Percentiles rank a stretch among this genome's conserved stretches.
Evolutionary conservation across 2,797 vertebrate species (phyloP).

Genomic region (Linurgus olivaceus): DNA sequence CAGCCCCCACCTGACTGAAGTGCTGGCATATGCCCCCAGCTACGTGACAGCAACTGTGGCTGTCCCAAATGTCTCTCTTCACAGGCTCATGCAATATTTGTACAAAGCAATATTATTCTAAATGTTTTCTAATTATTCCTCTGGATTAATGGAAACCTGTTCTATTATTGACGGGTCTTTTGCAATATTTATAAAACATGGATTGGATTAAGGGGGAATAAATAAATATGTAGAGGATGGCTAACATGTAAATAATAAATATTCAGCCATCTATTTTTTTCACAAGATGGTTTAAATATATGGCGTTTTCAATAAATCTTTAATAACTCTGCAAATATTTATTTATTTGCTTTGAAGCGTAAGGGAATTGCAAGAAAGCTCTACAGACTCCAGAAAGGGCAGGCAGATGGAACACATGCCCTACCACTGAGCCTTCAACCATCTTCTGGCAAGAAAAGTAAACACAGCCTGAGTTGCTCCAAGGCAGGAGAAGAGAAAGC

Average conservation of each 20-base stretch:
- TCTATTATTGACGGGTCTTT: slow-evolving; percentile 78
- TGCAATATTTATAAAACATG: slow-evolving; percentile 79
- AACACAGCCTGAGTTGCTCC: not conserved
- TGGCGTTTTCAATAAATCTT: slow-evolving; percentile 70
- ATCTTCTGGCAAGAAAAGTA: slow-evolving; percentile 11
- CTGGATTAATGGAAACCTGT: slow-evolving; percentile 76
- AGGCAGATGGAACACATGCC: slow-evolving; percentile 23
- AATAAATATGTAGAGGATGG: slow-evolving; percentile 76
- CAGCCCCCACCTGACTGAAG: not conserved
- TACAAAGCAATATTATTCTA: slow-evolving; percentile 74
- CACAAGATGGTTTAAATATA: slow-evolving; percentile 68
- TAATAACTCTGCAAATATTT: slow-evolving; percentile 77
- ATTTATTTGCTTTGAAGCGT: slow-evolving; percentile 61
- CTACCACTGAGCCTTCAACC: not conserved
- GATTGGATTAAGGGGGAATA: slow-evolving; percentile 77
- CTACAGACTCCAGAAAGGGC: slow-evolving; percentile 26
- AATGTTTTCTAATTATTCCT: slow-evolving; percentile 79
- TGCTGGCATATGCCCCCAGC: not conserved
- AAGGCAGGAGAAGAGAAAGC: not conserved
- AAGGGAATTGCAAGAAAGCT: slow-evolving; percentile 37
- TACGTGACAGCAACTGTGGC: not conserved
- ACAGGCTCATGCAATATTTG: slow-evolving; percentile 67
- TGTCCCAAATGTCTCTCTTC: slow-evolving; percentile 24
- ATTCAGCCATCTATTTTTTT: slow-evolving; percentile 72
- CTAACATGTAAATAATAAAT: slow-evolving; percentile 78